These are phyloP conservation scores for Hyphantria cunea DNA, from an alignment of 1,140 invertebrate species.

Conservation along the genomic window DNA sequence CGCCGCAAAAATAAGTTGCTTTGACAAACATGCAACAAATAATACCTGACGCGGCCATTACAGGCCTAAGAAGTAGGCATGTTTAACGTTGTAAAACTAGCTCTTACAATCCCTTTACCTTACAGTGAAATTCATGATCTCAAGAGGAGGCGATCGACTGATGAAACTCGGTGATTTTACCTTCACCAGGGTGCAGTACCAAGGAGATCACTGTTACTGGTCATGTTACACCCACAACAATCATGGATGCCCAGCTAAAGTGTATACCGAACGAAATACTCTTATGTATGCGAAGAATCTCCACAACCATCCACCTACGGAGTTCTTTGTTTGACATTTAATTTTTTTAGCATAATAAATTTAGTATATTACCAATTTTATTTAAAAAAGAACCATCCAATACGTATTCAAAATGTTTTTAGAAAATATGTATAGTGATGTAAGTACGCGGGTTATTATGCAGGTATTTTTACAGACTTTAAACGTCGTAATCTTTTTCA, in stretches of 20 bases:
- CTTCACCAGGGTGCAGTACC: conserved; percentile 49
- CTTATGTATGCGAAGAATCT: conserved; percentile 58
- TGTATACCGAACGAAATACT: conserved; percentile 56
- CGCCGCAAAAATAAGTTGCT: too few relatives aligned
- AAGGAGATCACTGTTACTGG: conserved; percentile 58
- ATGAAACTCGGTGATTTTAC: conserved; percentile 73
- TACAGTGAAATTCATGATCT: conserved; percentile 73
- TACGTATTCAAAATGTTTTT: too few relatives aligned
- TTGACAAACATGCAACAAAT: too few relatives aligned
- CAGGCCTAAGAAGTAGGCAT: too few relatives aligned
- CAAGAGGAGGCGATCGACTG: conserved; percentile 61
- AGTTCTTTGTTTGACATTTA: conserved; percentile 71
- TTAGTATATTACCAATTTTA: background rate
- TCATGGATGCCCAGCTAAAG: conserved; percentile 59
- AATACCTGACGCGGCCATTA: too few relatives aligned
- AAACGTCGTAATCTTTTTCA: too few relatives aligned
- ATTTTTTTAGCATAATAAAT: conserved; percentile 10
- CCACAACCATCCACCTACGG: conserved; percentile 70
- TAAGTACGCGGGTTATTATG: too few relatives aligned
- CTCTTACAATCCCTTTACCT: conserved; percentile 34
- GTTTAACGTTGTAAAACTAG: conserved; percentile 2
- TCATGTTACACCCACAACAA: conserved; percentile 67
- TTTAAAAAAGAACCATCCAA: too few relatives aligned
- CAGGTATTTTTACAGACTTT: too few relatives aligned
- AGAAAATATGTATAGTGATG: too few relatives aligned